phyloP scores from a whole-genome alignment of 1,140 invertebrate genomes.

The Cyclargus thomasi region DNA sequence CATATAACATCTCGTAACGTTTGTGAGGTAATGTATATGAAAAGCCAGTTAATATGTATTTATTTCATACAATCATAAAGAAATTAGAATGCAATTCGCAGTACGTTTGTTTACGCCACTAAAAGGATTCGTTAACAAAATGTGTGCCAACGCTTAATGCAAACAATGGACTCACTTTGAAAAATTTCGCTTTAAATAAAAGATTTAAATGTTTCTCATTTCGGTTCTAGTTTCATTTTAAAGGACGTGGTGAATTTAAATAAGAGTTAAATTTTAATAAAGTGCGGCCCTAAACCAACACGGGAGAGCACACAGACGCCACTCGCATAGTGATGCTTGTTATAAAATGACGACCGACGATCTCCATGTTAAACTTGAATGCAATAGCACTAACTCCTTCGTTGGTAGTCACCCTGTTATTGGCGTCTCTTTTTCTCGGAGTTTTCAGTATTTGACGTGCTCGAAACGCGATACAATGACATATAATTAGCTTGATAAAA shows the following conservation, averaged over 20 bases:
- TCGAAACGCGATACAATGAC: too few species aligned
- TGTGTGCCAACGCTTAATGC: slow-evolving; percentile 1
- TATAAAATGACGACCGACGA: slow-evolving; percentile 11
- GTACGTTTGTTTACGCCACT: neutral
- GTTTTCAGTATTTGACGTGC: too few species aligned
- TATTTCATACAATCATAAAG: too few species aligned
- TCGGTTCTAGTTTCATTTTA: slow-evolving; percentile 19
- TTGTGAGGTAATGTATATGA: too few species aligned
- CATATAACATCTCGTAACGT: too few species aligned
- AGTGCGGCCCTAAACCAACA: slow-evolving; percentile 35
- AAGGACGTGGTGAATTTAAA: slow-evolving; percentile 33
- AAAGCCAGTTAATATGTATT: too few species aligned
- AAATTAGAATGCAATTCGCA: too few species aligned
- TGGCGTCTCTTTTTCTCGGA: too few species aligned
- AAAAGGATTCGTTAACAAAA: slow-evolving; percentile 13
- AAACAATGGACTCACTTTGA: slow-evolving; percentile 20
- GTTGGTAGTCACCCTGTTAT: too few species aligned
- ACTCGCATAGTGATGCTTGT: slow-evolving; percentile 3
- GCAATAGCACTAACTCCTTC: too few species aligned
- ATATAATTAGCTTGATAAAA: too few species aligned
- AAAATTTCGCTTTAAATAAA: neutral
- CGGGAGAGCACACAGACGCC: slow-evolving; percentile 7
- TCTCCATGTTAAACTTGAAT: neutral
- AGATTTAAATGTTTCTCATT: slow-evolving; percentile 10
- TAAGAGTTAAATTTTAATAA: slow-evolving; percentile 40